Conservation (phyloP, 2,888 invertebrate species). For the Drosophila basisetae region DNA sequence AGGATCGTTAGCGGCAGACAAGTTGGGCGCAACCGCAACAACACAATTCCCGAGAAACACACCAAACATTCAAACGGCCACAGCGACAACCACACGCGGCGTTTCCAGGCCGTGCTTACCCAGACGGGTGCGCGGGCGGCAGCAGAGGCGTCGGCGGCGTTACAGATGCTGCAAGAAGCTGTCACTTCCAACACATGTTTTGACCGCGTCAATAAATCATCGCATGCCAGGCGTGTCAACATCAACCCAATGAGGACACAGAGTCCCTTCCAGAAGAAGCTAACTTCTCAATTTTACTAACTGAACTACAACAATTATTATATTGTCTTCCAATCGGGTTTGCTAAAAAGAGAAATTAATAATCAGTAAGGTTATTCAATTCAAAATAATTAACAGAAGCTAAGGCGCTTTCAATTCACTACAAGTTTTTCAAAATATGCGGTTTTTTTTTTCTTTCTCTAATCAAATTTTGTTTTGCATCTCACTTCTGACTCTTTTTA, state of each 20-base stretch:
- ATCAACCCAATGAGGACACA: slow-evolving; percentile 18
- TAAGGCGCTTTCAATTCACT: not conserved
- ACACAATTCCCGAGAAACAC: slow-evolving; percentile 74
- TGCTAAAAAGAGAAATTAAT: not conserved
- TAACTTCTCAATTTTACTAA: not conserved
- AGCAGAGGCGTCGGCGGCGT: slow-evolving; percentile 66
- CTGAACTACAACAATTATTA: not conserved
- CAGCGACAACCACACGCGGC: slow-evolving; percentile 76
- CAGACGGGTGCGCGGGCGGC: slow-evolving; percentile 15
- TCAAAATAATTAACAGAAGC: not conserved
- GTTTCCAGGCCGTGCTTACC: slow-evolving; percentile 34
- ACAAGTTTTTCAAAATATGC: not conserved
- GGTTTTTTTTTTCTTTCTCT: not conserved
- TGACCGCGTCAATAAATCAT: slow-evolving; percentile 86
- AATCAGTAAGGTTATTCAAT: not conserved
- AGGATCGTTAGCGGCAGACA: slow-evolving; percentile 83
- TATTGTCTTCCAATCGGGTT: not conserved
- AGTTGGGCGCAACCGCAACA: slow-evolving; percentile 85
- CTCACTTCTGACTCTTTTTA: accelerated
- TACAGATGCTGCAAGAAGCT: slow-evolving; percentile 84
- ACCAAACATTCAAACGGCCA: slow-evolving; percentile 23
- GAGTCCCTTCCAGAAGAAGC: not conserved
- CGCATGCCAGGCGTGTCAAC: slow-evolving; percentile 77
- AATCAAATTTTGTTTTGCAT: accelerated
- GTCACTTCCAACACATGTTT: slow-evolving; percentile 86